A percentile compares a stretch with the other conserved stretches of the same genome.
phyloP scores from a whole-genome alignment of 2,113 vertebrate genomes.

The Hippocampus abdominalis region DNA sequence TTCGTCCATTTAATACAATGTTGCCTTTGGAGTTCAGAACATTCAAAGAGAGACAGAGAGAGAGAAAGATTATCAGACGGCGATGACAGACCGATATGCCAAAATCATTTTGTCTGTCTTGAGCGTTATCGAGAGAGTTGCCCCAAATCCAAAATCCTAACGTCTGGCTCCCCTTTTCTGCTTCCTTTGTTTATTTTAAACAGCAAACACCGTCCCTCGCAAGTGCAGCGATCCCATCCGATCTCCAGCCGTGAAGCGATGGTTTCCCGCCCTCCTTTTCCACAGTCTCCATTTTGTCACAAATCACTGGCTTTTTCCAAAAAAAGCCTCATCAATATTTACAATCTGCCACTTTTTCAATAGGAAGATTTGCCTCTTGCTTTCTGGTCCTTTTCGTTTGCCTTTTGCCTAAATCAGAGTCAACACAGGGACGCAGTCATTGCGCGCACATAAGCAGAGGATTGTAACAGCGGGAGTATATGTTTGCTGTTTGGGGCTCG shows the following conservation, averaged over 20 bases:
- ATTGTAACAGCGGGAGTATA: slow-evolving; percentile 65
- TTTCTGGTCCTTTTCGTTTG: slow-evolving; percentile 27
- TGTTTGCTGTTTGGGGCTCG: slow-evolving; percentile 66
- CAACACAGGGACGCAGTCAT: slow-evolving; percentile 57
- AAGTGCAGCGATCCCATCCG: not conserved
- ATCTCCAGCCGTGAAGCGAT: not conserved
- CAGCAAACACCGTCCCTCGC: not conserved
- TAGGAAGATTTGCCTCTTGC: slow-evolving; percentile 14
- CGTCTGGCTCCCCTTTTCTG: not conserved
- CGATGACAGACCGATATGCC: not conserved
- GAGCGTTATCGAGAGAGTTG: not conserved
- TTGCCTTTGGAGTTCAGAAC: not conserved
- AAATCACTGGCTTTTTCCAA: slow-evolving; percentile 16
- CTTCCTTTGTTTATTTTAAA: not conserved
- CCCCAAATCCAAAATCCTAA: not conserved
- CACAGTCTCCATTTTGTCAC: not conserved
- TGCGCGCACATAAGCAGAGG: slow-evolving; percentile 48
- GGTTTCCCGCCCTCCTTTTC: not conserved
- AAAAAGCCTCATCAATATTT: slow-evolving; percentile 17
- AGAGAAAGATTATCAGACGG: not conserved
- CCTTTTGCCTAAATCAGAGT: slow-evolving; percentile 47
- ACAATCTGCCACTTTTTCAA: slow-evolving; percentile 27
- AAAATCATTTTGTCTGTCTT: not conserved
- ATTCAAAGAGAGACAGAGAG: not conserved
- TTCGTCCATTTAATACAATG: not conserved